A percentile compares a stretch with the other conserved stretches of the same genome.
phyloP scores from a whole-genome alignment of 2,113 vertebrate genomes.

The Catagonus wagneri region DNA sequence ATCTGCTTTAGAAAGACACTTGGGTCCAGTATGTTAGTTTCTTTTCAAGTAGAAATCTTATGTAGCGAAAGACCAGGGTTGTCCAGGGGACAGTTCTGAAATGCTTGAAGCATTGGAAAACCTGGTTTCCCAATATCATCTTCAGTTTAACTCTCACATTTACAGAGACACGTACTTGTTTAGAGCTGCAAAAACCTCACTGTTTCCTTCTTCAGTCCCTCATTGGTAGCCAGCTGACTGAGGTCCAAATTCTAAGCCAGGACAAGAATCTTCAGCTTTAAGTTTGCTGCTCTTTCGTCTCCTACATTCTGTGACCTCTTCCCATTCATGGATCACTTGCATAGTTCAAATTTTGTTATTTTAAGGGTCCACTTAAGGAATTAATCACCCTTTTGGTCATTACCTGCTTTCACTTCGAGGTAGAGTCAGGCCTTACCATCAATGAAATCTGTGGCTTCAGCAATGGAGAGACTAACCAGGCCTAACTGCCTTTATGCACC shows the following conservation, averaged over 20 bases:
- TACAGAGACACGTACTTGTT: background rate
- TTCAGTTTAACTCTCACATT: background rate
- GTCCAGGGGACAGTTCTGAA: background rate
- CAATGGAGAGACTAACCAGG: background rate
- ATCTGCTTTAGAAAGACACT: background rate
- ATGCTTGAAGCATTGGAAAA: background rate
- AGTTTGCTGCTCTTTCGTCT: background rate
- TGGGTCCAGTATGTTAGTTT: background rate
- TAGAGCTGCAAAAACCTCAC: background rate
- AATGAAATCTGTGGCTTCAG: background rate
- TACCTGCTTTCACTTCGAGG: background rate
- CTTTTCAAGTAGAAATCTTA: background rate
- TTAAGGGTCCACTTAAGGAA: background rate
- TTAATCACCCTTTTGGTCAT: background rate
- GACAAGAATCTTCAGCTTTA: background rate
- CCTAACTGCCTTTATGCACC: fast-evolving
- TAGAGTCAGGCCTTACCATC: background rate
- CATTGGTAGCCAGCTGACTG: background rate
- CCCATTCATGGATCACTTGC: background rate
- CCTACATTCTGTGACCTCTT: background rate
- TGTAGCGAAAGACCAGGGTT: background rate
- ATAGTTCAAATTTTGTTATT: background rate
- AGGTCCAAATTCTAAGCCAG: background rate
- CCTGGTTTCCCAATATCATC: background rate
- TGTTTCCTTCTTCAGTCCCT: background rate